These are phyloP conservation scores for Caenorhabditis imperialis DNA, from an alignment of 2,888 invertebrate species.

Conservation along the genomic window DNA sequence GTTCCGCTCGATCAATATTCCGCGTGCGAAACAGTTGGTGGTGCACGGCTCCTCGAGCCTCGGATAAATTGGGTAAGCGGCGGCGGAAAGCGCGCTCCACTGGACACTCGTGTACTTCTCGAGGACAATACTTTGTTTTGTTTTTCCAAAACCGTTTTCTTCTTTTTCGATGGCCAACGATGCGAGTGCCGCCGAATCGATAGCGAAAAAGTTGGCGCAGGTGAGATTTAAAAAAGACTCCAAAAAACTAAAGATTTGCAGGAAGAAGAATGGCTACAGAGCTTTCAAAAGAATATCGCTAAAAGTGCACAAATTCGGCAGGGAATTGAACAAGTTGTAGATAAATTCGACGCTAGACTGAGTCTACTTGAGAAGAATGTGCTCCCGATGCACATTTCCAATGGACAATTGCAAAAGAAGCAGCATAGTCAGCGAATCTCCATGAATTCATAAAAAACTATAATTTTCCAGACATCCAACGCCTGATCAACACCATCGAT, in stretches of 20 bases:
- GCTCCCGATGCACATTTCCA: slow-evolving; percentile 74
- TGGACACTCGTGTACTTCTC: too few relatives aligned
- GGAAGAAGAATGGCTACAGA: slow-evolving; percentile 76
- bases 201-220: slow-evolving; percentile 45
- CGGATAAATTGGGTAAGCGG: too few relatives aligned
- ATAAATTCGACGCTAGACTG: slow-evolving; percentile 68
- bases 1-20: slow-evolving; percentile 28
- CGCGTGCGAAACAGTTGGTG: too few relatives aligned
- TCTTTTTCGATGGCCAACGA: slow-evolving; percentile 13
- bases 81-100: too few relatives aligned
- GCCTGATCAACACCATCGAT: slow-evolving; percentile 89
- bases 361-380: slow-evolving; percentile 71
- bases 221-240: slow-evolving; percentile 5
- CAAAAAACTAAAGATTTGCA: slow-evolving; percentile 14
- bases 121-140: not conserved
- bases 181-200: slow-evolving; percentile 32
- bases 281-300: slow-evolving; percentile 66
- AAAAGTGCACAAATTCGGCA: slow-evolving; percentile 64
- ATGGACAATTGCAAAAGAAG: slow-evolving; percentile 73
- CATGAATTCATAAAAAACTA: not conserved
- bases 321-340: slow-evolving; percentile 62
- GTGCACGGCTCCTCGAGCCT: too few relatives aligned
- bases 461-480: slow-evolving; percentile 87
- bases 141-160: not conserved
- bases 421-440: slow-evolving; percentile 71